phyloP scores from a whole-genome alignment of 2,888 invertebrate species.

The Chromoteleia sp. region DNA sequence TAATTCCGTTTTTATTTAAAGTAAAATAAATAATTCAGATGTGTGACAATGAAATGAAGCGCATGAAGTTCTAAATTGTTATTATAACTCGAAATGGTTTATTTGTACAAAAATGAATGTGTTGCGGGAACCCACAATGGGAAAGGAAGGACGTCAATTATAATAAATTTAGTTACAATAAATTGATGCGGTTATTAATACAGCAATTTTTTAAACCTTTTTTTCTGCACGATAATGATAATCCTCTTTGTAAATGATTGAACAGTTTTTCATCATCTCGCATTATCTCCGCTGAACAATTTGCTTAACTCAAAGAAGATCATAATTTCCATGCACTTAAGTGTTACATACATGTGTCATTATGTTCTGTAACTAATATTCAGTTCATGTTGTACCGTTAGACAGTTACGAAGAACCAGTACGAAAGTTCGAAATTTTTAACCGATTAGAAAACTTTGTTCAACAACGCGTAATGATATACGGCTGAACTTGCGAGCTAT shows the following conservation, averaged over 20 bases:
- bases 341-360: conserved; percentile 64
- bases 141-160: too few species aligned
- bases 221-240: too few species aligned
- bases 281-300: conserved; percentile 28
- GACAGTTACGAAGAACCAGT: conserved; percentile 58
- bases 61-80: too few species aligned
- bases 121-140: too few species aligned
- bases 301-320: conserved; percentile 33
- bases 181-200: too few species aligned
- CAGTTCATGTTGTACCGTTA: conserved; percentile 61
- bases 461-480: conserved; percentile 61
- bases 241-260: conserved; percentile 10
- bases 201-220: too few species aligned
- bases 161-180: too few species aligned
- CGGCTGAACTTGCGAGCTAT: conserved; percentile 42
- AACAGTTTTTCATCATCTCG: conserved; percentile 12
- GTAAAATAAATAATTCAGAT: too few species aligned
- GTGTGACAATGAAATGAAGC: too few species aligned
- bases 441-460: conserved; percentile 67
- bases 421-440: conserved; percentile 64
- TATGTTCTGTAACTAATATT: conserved; percentile 63
- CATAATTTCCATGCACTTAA: conserved; percentile 46
- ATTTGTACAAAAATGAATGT: too few species aligned
- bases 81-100: too few species aligned
- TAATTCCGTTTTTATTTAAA: too few species aligned